Evolutionary conservation across 2,888 invertebrate genomes (phyloP), one percentile per base, ranked within the genome.

Genomic region (Heliconius sara): DNA sequence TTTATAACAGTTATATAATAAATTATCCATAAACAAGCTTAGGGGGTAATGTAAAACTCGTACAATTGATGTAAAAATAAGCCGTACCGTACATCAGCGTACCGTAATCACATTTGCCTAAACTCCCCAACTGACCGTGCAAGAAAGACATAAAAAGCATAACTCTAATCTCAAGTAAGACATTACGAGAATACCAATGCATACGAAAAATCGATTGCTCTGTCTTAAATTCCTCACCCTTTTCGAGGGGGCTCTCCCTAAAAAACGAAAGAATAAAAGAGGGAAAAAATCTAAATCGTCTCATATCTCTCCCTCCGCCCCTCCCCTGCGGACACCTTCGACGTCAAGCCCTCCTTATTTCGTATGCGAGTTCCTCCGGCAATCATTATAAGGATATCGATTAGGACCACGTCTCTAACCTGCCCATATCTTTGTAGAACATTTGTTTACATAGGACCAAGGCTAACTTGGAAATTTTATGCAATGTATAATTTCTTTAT

Each of bases 381-480:
- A 95, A 95, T 95, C 95, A 95, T 95, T 95, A 95, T 94, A 94
- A 95, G 94, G 92, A 93, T 95, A 95, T 95, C 95, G 95, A 95
- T 95, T 95, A 95, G 95, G 90, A 89, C 92, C 91, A 91, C 91
- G 92, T 91, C 90, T 92, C 91, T 89, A 93, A 94, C 94, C 93
- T 94, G 94, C 91, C 91, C 93, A 94, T 94, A 93, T 95, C 93
- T 93, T 90, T 89, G 89, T 88, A 89, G 88, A 91, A 91, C 91
- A 93, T 91, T 82, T 82, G 78, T 91, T 90, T 92, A 89, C 90
- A 90, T 89, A 92, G 90, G 89, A 91, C 90, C 90, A 87, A 85
- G 85, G 65, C 73, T 76, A 77, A 52, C 60, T 67, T 39, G 39
- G 57, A 65, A 79, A 73, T 81, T 79, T 76, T 19, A 65, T 63